Evolutionary conservation across 2,888 invertebrate genomes (phyloP).

Genomic region (Atethmia centrago): DNA sequence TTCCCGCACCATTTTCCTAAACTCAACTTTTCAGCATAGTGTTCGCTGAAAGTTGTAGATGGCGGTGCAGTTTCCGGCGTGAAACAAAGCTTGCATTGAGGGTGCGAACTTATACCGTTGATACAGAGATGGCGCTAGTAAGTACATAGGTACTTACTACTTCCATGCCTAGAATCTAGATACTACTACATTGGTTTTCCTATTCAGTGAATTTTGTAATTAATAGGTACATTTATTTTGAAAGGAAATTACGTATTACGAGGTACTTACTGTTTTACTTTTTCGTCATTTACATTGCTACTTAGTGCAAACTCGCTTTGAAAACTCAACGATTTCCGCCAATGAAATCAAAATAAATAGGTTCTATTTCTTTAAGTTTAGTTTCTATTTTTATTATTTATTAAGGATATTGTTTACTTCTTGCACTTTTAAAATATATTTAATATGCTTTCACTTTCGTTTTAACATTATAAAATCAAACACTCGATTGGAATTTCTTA

Average conservation of each 20-base stretch:
- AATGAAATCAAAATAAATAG: background rate
- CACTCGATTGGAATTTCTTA: background rate
- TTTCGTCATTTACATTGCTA: background rate
- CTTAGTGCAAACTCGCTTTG: background rate
- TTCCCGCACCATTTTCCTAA: constrained; percentile 29
- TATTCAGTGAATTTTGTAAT: background rate
- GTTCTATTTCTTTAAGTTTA: background rate
- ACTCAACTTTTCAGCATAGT: constrained; percentile 39
- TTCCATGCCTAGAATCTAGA: background rate
- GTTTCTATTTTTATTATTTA: background rate
- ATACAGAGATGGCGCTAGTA: constrained; percentile 60
- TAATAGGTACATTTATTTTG: background rate
- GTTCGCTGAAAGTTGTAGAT: constrained; percentile 44
- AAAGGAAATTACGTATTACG: too few relatives aligned
- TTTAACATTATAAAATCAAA: background rate
- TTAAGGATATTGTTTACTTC: background rate
- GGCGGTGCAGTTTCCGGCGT: constrained; percentile 38
- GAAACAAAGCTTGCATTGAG: constrained; percentile 12
- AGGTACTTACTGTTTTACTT: background rate
- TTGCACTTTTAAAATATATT: background rate
- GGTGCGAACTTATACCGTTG: background rate
- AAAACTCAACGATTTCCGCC: background rate
- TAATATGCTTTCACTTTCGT: background rate
- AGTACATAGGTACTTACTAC: background rate
- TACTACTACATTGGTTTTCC: background rate